Percentiles rank a stretch among this genome's conserved stretches.
Conservation (phyloP, 2,888 invertebrate species). For the Philhelius pedissequus region DNA sequence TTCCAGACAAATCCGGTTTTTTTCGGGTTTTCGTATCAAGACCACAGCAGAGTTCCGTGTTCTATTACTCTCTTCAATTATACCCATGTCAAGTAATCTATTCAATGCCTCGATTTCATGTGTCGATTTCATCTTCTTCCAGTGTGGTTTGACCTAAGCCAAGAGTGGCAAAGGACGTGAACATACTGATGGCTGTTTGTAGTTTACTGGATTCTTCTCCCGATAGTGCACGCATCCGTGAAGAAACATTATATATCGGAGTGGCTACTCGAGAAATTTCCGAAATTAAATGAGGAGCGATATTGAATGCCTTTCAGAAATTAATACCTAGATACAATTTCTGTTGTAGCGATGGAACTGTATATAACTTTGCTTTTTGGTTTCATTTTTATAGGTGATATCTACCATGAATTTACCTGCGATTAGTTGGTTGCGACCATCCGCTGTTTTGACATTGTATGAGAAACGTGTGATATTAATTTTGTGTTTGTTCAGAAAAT, state of each 20-base stretch:
- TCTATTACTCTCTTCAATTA: background rate
- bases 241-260: background rate
- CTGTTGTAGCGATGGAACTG: no score
- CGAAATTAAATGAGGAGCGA: background rate
- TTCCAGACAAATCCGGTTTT: no score
- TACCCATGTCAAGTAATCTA: background rate
- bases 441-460: no score
- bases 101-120: background rate
- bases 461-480: no score
- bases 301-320: background rate
- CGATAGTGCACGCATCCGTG: background rate
- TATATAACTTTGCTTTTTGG: no score
- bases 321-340: no score
- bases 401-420: no score
- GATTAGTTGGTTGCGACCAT: no score
- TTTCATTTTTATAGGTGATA: no score
- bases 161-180: background rate
- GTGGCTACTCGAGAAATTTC: background rate
- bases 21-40: background rate
- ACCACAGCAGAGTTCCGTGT: background rate
- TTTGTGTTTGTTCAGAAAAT: no score
- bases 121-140: no score
- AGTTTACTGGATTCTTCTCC: background rate
- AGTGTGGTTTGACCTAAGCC: background rate
- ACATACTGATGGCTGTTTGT: no score